These are phyloP conservation scores for Anthophora plumipes DNA, from an alignment of 2,888 invertebrate genomes.

Conservation along the genomic window DNA sequence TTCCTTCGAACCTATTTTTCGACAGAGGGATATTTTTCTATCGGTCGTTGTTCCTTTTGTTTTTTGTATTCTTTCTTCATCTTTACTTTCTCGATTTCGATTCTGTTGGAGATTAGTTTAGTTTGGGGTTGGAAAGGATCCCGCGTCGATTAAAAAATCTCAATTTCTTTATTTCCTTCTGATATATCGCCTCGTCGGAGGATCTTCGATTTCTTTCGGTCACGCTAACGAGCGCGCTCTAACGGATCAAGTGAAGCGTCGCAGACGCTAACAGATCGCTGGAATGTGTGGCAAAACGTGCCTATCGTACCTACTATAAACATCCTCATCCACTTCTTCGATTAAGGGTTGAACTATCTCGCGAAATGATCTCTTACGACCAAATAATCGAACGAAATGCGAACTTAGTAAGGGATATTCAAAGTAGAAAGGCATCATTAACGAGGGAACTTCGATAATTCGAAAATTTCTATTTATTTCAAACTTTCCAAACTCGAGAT, in stretches of 20 bases:
- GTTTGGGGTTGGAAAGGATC: slow-evolving; percentile 49
- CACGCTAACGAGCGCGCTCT: slow-evolving; percentile 48
- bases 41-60: no score
- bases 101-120: neutral
- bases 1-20: no score
- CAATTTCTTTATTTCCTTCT: slow-evolving; percentile 67
- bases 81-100: slow-evolving; percentile 44
- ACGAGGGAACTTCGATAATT: no score
- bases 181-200: slow-evolving; percentile 44
- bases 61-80: neutral
- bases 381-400: neutral
- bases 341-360: slow-evolving; percentile 26
- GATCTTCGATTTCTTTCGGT: slow-evolving; percentile 50
- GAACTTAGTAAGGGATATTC: neutral
- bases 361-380: neutral
- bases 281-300: slow-evolving; percentile 69
- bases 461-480: no score
- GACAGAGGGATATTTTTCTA: no score
- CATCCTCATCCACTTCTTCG: slow-evolving; percentile 16
- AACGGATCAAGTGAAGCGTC: slow-evolving; percentile 40
- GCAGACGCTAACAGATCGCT: slow-evolving; percentile 58
- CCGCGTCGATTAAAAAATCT: slow-evolving; percentile 61
- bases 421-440: neutral
- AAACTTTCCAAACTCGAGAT: no score
- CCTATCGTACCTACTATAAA: neutral